A percentile compares a stretch with the other conserved stretches of the same genome.
Evolutionary conservation across 2,797 vertebrate genomes (phyloP).

Genomic region (Acipenser transmontanus): DNA sequence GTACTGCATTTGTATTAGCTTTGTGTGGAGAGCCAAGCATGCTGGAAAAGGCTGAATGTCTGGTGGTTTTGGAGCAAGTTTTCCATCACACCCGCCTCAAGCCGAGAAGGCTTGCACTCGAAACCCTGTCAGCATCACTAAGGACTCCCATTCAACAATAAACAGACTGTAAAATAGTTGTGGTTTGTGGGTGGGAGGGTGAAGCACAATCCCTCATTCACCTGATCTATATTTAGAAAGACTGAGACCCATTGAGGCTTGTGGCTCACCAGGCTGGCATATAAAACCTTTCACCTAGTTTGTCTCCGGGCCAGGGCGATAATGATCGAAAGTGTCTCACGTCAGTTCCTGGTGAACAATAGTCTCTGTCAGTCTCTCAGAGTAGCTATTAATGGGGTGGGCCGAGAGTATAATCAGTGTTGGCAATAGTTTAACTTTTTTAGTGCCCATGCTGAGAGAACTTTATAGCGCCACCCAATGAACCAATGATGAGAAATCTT

Average conservation of each 20-base stretch:
- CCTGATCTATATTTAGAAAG: conserved; percentile 1
- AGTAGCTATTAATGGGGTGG: no score
- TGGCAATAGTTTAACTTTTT: no score
- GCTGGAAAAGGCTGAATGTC: background rate
- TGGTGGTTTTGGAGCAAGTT: conserved; percentile 2
- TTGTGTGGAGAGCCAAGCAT: background rate
- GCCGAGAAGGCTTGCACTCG: background rate
- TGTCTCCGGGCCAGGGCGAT: no score
- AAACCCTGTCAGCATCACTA: conserved; percentile 1
- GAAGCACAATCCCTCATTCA: background rate
- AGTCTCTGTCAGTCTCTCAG: no score
- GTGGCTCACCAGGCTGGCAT: background rate
- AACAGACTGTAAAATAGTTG: conserved; percentile 1
- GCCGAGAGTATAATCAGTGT: no score
- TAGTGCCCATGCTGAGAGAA: no score
- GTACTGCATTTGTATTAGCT: background rate
- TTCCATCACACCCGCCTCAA: background rate
- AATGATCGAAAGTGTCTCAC: no score
- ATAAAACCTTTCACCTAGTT: no score
- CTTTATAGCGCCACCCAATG: no score
- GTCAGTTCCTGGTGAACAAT: no score
- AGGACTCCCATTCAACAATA: background rate
- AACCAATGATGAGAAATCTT: no score
- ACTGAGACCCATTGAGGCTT: background rate
- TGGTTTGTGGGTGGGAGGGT: background rate